phyloP scores from a whole-genome alignment of 2,797 vertebrate species.

The Lepilemur ruficaudatus region DNA sequence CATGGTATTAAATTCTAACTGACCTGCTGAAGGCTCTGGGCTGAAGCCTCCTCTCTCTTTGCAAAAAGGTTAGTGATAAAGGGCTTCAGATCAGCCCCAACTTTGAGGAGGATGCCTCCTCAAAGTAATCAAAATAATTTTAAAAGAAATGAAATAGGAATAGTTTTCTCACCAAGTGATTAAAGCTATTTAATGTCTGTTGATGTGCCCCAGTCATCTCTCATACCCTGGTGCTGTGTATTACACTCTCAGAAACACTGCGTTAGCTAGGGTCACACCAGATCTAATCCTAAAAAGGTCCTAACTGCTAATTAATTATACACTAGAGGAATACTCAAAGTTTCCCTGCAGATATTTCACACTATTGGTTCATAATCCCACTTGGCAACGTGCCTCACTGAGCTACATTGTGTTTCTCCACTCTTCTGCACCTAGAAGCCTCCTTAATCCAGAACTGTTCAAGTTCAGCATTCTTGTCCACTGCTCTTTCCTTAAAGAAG shows the following conservation, averaged over 20 bases:
- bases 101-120: neutral
- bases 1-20: neutral
- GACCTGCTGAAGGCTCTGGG: neutral
- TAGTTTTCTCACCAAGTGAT: neutral
- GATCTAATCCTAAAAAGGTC: neutral
- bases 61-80: neutral
- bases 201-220: no score
- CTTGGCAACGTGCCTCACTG: neutral
- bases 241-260: neutral
- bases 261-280: neutral
- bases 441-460: neutral
- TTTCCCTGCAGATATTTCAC: neutral
- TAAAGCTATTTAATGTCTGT: neutral
- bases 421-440: neutral
- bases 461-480: neutral
- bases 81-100: neutral
- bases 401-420: neutral
- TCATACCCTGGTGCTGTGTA: neutral
- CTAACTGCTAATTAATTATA: neutral
- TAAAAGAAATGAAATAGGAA: neutral
- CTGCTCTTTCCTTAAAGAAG: neutral
- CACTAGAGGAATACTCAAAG: neutral
- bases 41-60: neutral
- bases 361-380: neutral
- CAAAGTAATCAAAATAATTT: neutral